Evolutionary conservation across 2,113 vertebrate genomes (phyloP), one percentile per base, ranked within the genome.

Genomic region (Oncorhynchus kisutch): DNA sequence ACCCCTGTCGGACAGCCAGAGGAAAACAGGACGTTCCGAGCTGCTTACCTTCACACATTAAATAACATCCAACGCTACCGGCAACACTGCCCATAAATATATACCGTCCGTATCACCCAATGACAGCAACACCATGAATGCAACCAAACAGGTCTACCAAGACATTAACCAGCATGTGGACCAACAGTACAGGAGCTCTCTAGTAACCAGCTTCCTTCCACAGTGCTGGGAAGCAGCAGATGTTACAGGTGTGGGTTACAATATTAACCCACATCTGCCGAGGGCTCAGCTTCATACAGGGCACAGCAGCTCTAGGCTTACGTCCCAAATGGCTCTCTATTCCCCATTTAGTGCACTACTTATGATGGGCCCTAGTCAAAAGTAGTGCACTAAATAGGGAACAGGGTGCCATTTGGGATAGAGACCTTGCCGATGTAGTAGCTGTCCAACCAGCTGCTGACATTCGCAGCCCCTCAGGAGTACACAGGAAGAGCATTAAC

Each of bases 371-470:
- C 9, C 39, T 45, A 11, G 39, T 45, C 39, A 45, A 11, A 45
- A 11, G 39, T 45, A 45, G 9, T 45, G 9, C 39, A 12, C 39
- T 3, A 45, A 2, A 12, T 45, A 45, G 9, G 2, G 39, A 12
- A 45, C 9, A 3, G 16, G 13, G 51, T 54, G 16, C 51, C 51
- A 54, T 54, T 18, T 54, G 51, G 16, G 16, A 54, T 18, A 1
- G n/a, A 62, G n/a, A 31, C 65, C 64, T 39, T 60, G 22, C 59
- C 51, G 49, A 70, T 75, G 64, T 76, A 75, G 65, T 65, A 51
- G 5, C 25, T 34, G 51, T 72, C 73, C 71, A 81, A 75, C 73
- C 71, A 81, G 70, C 64, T 60, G 74, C 73, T 62, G 67, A 78
- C 24, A 59, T 70, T 70, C 31, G 77, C 59, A 62, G 59, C 49